Percentiles rank a stretch among this genome's conserved stretches.
Evolutionary conservation across 1,140 invertebrate species (phyloP).

Genomic region (Liolophura sinensis): DNA sequence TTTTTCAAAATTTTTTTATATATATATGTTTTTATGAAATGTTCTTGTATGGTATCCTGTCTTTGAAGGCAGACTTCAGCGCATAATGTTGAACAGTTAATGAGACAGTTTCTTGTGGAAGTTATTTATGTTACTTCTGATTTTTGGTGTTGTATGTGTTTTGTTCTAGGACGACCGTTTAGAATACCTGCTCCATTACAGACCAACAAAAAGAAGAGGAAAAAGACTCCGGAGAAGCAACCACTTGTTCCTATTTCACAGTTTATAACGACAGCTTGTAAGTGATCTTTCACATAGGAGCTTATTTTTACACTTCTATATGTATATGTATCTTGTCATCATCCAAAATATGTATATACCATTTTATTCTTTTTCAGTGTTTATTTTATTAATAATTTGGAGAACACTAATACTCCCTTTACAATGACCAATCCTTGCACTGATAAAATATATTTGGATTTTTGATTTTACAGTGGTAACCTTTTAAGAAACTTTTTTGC

Average conservation of each 20-base stretch:
- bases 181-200: slow-evolving; percentile 6
- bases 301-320: background rate
- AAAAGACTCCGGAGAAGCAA: slow-evolving; percentile 14
- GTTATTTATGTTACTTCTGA: background rate
- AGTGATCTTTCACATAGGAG: slow-evolving; percentile 7
- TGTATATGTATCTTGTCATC: background rate
- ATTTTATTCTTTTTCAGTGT: background rate
- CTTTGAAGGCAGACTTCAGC: too few relatives aligned
- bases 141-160: slow-evolving; percentile 1
- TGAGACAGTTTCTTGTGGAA: too few relatives aligned
- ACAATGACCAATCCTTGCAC: too few relatives aligned
- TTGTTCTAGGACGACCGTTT: slow-evolving; percentile 8
- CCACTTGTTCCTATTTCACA: slow-evolving; percentile 17
- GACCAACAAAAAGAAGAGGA: slow-evolving; percentile 35
- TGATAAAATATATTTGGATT: too few relatives aligned
- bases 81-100: too few relatives aligned
- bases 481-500: background rate
- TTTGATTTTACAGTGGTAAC: background rate
- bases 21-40: too few relatives aligned
- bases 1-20: too few relatives aligned
- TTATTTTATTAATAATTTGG: background rate
- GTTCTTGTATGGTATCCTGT: too few relatives aligned
- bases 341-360: background rate
- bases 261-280: slow-evolving; percentile 27
- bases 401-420: too few relatives aligned